These are phyloP conservation scores for Xestia sexstrigata DNA, from an alignment of 2,888 invertebrate species.

Conservation along the genomic window DNA sequence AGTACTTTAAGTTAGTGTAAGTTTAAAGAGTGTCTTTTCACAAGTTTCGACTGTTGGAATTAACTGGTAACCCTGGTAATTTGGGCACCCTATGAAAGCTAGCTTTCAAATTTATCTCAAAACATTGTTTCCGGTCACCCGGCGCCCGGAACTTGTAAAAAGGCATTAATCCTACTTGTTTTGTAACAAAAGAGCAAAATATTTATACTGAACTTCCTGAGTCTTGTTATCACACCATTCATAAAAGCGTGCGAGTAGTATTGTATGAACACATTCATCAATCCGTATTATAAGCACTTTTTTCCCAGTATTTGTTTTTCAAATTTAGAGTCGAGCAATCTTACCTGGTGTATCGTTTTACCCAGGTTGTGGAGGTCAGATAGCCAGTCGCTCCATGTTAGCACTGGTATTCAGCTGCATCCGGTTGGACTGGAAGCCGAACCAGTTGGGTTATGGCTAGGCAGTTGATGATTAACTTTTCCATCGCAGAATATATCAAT, in stretches of 20 bases:
- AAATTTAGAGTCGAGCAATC: background rate
- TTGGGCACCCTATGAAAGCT: background rate
- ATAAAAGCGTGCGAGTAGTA: background rate
- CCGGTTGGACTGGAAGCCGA: background rate
- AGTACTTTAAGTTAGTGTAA: background rate
- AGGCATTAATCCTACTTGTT: background rate
- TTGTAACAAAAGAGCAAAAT: conserved; percentile 25
- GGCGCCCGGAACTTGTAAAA: conserved; percentile 6
- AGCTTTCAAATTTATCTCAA: background rate
- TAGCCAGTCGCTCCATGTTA: background rate
- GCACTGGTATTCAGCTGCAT: background rate
- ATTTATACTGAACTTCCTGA: conserved; percentile 45
- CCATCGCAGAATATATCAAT: background rate
- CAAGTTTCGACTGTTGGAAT: background rate
- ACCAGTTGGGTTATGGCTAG: background rate
- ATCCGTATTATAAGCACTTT: background rate
- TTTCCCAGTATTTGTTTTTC: background rate
- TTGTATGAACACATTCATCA: conserved; percentile 15
- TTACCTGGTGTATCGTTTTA: background rate
- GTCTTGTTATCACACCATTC: conserved; percentile 9
- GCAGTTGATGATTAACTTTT: background rate
- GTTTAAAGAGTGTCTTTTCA: background rate
- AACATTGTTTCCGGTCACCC: background rate
- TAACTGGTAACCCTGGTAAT: background rate
- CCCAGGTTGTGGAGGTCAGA: background rate